Evolutionary conservation across 2,888 invertebrate species (phyloP).

Genomic region (Homarus gammarus): DNA sequence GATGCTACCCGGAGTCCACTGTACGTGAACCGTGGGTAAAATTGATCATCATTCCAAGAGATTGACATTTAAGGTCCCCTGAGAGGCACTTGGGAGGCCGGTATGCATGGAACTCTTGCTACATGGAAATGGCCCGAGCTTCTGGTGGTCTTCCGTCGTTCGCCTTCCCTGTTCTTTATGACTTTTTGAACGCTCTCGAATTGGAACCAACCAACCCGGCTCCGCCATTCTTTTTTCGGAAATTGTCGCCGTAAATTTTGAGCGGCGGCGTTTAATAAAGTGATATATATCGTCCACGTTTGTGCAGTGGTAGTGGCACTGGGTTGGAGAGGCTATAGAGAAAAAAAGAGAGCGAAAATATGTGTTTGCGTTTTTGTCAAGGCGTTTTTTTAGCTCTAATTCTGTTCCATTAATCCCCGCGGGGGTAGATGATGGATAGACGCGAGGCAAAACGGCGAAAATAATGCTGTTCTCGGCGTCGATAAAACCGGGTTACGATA

Average conservation of each 20-base stretch:
- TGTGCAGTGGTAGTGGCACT: neutral
- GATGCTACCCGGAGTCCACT: slow-evolving; percentile 33
- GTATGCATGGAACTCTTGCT: slow-evolving; percentile 64
- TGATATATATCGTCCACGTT: slow-evolving; percentile 43
- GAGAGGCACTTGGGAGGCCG: slow-evolving; percentile 57
- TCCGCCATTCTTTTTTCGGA: slow-evolving; percentile 57
- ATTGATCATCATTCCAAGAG: slow-evolving; percentile 67
- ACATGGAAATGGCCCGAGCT: slow-evolving; percentile 47
- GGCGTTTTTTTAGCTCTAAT: slow-evolving; percentile 45
- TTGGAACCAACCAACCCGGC: slow-evolving; percentile 55
- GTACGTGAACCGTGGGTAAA: slow-evolving; percentile 43
- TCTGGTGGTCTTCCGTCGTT: slow-evolving; percentile 37
- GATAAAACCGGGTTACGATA: slow-evolving; percentile 52
- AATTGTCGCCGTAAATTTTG: slow-evolving; percentile 59
- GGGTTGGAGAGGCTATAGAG: neutral
- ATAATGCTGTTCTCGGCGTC: slow-evolving; percentile 42
- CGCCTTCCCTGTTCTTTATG: slow-evolving; percentile 58
- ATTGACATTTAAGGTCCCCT: slow-evolving; percentile 64
- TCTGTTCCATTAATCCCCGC: neutral
- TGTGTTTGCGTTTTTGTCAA: slow-evolving; percentile 18
- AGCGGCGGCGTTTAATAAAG: slow-evolving; percentile 62
- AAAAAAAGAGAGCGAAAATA: neutral
- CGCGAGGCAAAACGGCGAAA: slow-evolving; percentile 43
- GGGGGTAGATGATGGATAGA: slow-evolving; percentile 7
- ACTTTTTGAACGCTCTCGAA: slow-evolving; percentile 67